Evolutionary conservation across 1,140 invertebrate species (phyloP).

Genomic region (Danaus melanippus): DNA sequence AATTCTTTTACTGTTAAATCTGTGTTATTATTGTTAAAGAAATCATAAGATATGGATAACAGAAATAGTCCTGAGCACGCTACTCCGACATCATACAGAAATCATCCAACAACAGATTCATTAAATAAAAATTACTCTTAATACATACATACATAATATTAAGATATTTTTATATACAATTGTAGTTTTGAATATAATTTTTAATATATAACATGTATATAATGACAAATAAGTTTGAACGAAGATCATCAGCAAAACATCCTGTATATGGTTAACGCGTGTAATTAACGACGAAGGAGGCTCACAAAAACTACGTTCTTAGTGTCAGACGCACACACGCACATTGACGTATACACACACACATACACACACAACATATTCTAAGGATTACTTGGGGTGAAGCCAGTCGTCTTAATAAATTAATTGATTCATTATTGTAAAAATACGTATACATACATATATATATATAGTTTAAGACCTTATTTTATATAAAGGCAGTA

Average conservation of each 20-base stretch:
- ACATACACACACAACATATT: slow-evolving; percentile 26
- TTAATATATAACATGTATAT: too few relatives aligned
- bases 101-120: too few relatives aligned
- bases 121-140: not conserved
- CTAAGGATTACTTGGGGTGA: slow-evolving; percentile 19
- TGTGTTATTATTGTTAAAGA: too few relatives aligned
- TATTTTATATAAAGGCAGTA: too few relatives aligned
- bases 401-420: slow-evolving; percentile 2
- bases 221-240: too few relatives aligned
- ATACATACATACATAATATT: not conserved
- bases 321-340: slow-evolving; percentile 43
- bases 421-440: not conserved
- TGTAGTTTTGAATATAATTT: too few relatives aligned
- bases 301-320: slow-evolving; percentile 57
- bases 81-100: too few relatives aligned
- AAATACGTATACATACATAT: not conserved
- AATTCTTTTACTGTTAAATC: too few relatives aligned
- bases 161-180: too few relatives aligned
- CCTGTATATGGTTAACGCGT: slow-evolving; percentile 46
- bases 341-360: slow-evolving; percentile 20
- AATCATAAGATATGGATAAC: too few relatives aligned
- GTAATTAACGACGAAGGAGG: slow-evolving; percentile 64
- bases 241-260: slow-evolving; percentile 16
- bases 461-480: not conserved
- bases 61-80: too few relatives aligned